phyloP scores from a whole-genome alignment of 1,140 invertebrate genomes.

The Nomia melanderi region DNA sequence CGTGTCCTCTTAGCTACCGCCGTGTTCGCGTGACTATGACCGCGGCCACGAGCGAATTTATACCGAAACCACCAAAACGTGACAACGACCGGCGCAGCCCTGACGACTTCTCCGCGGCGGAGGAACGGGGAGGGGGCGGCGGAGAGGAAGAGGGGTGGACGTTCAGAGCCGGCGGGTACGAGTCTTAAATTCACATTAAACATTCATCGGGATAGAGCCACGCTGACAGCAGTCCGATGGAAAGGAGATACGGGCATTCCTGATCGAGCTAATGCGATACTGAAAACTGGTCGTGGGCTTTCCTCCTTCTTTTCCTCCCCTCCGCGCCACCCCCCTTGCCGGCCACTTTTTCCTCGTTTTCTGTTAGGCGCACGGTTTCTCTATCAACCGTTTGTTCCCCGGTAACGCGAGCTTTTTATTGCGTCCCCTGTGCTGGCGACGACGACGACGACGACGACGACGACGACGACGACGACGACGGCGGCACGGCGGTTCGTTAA shows the following conservation, averaged over 20 bases:
- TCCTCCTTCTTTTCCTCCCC: neutral
- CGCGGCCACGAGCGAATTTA: slow-evolving; percentile 55
- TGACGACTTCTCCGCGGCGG: slow-evolving; percentile 50
- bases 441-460: neutral
- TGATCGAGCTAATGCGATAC: slow-evolving; percentile 63
- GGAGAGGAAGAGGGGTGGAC: neutral
- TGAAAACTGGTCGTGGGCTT: slow-evolving; percentile 58
- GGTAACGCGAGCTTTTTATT: neutral
- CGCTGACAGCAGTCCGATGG: slow-evolving; percentile 57
- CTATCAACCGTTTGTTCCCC: slow-evolving; percentile 23
- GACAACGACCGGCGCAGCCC: slow-evolving; percentile 47
- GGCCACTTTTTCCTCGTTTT: neutral
- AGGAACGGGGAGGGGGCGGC: neutral
- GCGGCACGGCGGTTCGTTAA: neutral
- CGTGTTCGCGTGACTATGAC: slow-evolving; percentile 65
- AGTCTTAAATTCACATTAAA: slow-evolving; percentile 67
- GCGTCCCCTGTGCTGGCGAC: neutral
- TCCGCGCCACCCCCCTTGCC: no score
- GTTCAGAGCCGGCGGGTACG: slow-evolving; percentile 14
- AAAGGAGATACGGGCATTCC: slow-evolving; percentile 57
- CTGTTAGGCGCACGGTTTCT: slow-evolving; percentile 2
- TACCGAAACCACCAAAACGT: slow-evolving; percentile 61
- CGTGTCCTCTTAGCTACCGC: slow-evolving; percentile 21
- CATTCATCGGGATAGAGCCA: slow-evolving; percentile 57
- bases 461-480: no score